Evolutionary conservation across 1,140 invertebrate genomes (phyloP).

Genomic region (Bursaphelenchus mucronatus): DNA sequence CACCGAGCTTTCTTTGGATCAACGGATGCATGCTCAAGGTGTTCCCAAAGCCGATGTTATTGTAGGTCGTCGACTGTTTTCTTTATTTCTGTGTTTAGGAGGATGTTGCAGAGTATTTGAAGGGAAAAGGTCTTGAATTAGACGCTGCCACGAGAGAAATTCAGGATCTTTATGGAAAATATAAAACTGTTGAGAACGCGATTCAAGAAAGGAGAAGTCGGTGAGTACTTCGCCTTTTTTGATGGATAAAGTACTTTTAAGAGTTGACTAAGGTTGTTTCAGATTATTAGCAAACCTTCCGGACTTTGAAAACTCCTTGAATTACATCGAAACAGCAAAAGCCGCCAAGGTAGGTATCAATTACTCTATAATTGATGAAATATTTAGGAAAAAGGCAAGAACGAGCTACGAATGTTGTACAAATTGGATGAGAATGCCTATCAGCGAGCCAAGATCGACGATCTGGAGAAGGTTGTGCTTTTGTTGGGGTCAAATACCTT

Average conservation of each 20-base stretch:
- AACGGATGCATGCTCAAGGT: constrained; percentile 34
- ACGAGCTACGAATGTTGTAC: constrained; percentile 14
- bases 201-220: constrained; percentile 10
- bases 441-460: constrained; percentile 5
- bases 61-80: constrained; percentile 23
- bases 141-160: constrained; percentile 77
- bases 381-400: constrained; percentile 21
- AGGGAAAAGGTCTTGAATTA: constrained; percentile 72
- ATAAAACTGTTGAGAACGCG: constrained; percentile 90
- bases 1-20: constrained; percentile 26
- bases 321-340: background rate
- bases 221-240: constrained; percentile 20
- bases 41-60: constrained; percentile 40
- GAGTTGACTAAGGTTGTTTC: constrained; percentile 30
- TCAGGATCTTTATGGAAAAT: constrained; percentile 87
- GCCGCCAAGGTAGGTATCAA: background rate
- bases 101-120: constrained; percentile 90
- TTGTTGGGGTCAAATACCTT: constrained; percentile 22
- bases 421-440: constrained; percentile 24
- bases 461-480: constrained; percentile 16
- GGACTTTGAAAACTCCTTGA: constrained; percentile 70
- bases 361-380: constrained; percentile 16
- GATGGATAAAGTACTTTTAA: background rate
- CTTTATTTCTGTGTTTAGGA: constrained; percentile 69
- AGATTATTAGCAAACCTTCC: constrained; percentile 73